These are phyloP conservation scores for Megaleporinus macrocephalus DNA, from an alignment of 2,113 vertebrate genomes.

Conservation along the genomic window DNA sequence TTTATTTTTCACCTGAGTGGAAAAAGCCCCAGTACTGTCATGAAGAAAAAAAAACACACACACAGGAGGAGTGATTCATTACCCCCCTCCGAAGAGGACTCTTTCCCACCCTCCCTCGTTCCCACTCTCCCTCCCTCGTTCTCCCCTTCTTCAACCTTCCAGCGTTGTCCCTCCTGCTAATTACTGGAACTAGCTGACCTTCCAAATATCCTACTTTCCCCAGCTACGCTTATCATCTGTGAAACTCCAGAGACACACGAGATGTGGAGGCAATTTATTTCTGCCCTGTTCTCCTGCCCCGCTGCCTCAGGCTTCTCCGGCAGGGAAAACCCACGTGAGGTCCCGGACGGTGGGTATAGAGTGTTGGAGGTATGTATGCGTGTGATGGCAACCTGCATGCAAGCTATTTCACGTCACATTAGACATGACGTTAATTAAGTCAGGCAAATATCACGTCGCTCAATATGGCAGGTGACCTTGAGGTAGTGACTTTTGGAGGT, in stretches of 20 bases:
- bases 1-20: conserved; percentile 16
- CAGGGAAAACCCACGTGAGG: conserved; percentile 43
- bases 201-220: conserved; percentile 52
- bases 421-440: conserved; percentile 24
- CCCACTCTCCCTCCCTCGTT: conserved; percentile 25
- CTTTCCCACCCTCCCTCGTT: neutral
- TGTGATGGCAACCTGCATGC: neutral
- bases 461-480: conserved; percentile 28
- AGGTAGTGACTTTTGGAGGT: neutral
- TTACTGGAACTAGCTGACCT: conserved; percentile 64
- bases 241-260: conserved; percentile 62
- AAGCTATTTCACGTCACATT: conserved; percentile 42
- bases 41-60: conserved; percentile 27
- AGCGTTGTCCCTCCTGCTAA: conserved; percentile 47
- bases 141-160: conserved; percentile 27
- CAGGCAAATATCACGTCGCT: conserved; percentile 31
- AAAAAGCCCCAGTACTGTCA: conserved; percentile 57
- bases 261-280: conserved; percentile 70
- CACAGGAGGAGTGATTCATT: conserved; percentile 54
- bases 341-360: conserved; percentile 9
- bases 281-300: conserved; percentile 58
- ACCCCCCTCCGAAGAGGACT: conserved; percentile 34
- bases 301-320: conserved; percentile 50
- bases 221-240: conserved; percentile 59
- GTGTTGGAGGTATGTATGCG: conserved; percentile 18